A percentile compares a stretch with the other conserved stretches of the same genome.
Evolutionary conservation across 2,888 invertebrate species (phyloP).

Genomic region (Pegoplata infirma): DNA sequence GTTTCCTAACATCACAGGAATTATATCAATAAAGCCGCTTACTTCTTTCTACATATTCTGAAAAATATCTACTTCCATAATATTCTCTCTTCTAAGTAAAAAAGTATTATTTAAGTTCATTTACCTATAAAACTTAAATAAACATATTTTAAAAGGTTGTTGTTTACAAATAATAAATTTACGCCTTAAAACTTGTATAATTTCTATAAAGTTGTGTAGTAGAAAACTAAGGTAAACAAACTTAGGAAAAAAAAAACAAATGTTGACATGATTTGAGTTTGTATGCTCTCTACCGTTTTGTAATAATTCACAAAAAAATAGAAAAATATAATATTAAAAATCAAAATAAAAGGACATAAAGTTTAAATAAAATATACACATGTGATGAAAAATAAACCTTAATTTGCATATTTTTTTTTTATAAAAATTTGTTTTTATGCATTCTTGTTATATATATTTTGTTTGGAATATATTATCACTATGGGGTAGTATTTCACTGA

Average conservation of each 20-base stretch:
- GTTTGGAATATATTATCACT: too few species aligned
- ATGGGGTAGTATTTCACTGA: too few species aligned
- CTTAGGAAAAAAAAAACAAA: slow-evolving; percentile 11
- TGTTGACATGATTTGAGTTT: slow-evolving; percentile 22
- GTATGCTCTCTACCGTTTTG: neutral
- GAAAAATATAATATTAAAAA: neutral
- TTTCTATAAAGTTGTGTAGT: neutral
- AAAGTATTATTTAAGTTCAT: neutral
- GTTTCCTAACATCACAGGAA: neutral
- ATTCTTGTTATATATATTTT: slow-evolving; percentile 3
- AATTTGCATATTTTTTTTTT: slow-evolving; percentile 45
- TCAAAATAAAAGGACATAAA: neutral
- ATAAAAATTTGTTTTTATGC: slow-evolving; percentile 12
- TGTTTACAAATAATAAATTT: neutral
- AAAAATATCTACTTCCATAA: too few species aligned
- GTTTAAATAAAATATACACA: slow-evolving; percentile 28
- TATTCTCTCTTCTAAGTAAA: too few species aligned
- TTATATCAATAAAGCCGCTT: neutral
- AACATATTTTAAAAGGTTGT: neutral
- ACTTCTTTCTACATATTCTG: neutral
- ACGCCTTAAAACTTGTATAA: too few species aligned
- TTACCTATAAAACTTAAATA: neutral
- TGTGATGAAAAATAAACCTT: slow-evolving; percentile 50
- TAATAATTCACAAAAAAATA: neutral
- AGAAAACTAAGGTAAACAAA: slow-evolving; percentile 18